Percentiles rank a stretch among this genome's conserved stretches.
Evolutionary conservation across 2,888 invertebrate genomes (phyloP).

Genomic region (Thymelicus lineola): DNA sequence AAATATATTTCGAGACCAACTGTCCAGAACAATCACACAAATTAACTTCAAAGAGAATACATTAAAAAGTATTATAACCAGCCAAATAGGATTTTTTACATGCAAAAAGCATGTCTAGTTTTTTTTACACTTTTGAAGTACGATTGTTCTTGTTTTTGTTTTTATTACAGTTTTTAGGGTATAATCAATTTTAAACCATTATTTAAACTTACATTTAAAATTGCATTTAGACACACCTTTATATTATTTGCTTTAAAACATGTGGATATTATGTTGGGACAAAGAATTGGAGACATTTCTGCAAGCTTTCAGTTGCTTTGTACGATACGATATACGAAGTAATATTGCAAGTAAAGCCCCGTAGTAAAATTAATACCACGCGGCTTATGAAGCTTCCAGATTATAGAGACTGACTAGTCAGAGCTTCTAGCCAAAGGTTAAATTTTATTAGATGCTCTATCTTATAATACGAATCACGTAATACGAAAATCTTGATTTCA

Average conservation of each 20-base stretch:
- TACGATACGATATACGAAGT: neutral
- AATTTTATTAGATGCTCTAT: neutral
- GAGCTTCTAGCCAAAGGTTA: neutral
- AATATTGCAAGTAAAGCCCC: neutral
- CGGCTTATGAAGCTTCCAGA: too few relatives aligned
- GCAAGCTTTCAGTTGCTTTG: too few relatives aligned
- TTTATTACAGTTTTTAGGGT: neutral
- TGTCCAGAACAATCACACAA: constrained; percentile 15
- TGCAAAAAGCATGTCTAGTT: constrained; percentile 33
- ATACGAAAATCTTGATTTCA: too few relatives aligned
- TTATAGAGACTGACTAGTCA: neutral
- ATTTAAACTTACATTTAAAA: too few relatives aligned
- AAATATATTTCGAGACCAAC: neutral
- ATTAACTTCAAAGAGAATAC: constrained; percentile 28
- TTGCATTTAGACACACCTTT: too few relatives aligned
- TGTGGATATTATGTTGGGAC: too few relatives aligned
- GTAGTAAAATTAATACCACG: too few relatives aligned
- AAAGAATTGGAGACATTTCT: too few relatives aligned
- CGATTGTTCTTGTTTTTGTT: constrained; percentile 1
- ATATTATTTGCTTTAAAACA: too few relatives aligned
- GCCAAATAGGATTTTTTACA: constrained; percentile 16
- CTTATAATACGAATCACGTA: too few relatives aligned
- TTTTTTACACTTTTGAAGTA: constrained; percentile 8
- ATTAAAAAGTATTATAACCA: constrained; percentile 17
- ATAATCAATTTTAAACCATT: too few relatives aligned